phyloP scores from a whole-genome alignment of 2,113 vertebrate species.

The Anoura caudifer region DNA sequence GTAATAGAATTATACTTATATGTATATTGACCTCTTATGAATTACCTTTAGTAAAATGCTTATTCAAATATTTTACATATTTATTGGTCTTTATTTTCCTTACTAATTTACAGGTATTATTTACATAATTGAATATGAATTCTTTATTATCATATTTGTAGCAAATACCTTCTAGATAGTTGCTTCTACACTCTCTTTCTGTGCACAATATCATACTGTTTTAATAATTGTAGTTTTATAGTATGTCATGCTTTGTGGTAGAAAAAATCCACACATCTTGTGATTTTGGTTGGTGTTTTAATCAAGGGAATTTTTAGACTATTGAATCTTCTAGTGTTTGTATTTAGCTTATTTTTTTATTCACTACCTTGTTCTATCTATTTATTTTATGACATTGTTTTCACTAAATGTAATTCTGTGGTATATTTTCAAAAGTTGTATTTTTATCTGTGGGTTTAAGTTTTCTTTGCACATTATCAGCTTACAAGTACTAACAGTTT shows the following conservation, averaged over 20 bases:
- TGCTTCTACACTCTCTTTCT: not conserved
- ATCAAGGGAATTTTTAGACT: not conserved
- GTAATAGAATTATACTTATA: not conserved
- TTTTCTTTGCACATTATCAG: not conserved
- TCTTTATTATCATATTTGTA: not conserved
- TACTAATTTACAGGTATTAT: not conserved
- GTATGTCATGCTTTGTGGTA: not conserved
- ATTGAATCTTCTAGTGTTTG: not conserved
- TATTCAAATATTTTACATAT: not conserved
- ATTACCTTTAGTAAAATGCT: not conserved
- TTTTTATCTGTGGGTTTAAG: not conserved
- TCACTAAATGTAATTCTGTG: not conserved
- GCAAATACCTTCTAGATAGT: not conserved
- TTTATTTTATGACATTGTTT: not conserved
- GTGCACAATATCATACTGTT: not conserved
- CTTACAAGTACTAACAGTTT: not conserved
- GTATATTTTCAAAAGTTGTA: not conserved
- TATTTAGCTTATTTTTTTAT: not conserved
- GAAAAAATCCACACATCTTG: not conserved
- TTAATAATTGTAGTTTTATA: not conserved
- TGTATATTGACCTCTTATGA: not conserved
- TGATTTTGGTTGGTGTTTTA: not conserved
- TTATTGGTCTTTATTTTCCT: not conserved
- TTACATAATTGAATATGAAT: not conserved
- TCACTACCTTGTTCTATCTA: not conserved